phyloP scores from a whole-genome alignment of 2,797 vertebrate genomes.

The Merluccius polli region DNA sequence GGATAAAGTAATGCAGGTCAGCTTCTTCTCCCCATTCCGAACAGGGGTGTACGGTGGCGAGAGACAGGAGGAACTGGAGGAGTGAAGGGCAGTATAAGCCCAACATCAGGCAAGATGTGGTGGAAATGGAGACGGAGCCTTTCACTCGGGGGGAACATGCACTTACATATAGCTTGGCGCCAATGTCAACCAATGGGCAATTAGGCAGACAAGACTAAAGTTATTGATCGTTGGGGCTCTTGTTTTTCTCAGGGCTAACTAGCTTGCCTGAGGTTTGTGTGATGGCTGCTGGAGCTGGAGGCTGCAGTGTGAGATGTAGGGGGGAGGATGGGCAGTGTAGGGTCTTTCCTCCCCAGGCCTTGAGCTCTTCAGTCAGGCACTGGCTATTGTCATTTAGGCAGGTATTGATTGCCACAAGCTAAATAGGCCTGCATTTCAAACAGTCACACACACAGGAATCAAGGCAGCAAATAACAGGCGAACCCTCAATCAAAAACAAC shows the following conservation, averaged over 20 bases:
- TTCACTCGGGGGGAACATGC: constrained; percentile 64
- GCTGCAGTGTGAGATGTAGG: constrained; percentile 30
- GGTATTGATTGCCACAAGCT: constrained; percentile 60
- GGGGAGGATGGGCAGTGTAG: constrained; percentile 48
- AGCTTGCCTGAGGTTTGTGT: constrained; percentile 68
- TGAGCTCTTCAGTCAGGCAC: constrained; percentile 47
- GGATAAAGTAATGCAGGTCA: constrained; percentile 47
- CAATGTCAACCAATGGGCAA: constrained; percentile 83
- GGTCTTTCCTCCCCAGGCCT: constrained; percentile 62
- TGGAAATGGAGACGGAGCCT: constrained; percentile 60
- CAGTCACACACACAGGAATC: constrained; percentile 37
- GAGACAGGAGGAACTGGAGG: constrained; percentile 49
- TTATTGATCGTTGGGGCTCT: constrained; percentile 76
- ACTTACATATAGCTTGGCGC: constrained; percentile 70
- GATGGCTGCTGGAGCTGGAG: constrained; percentile 46
- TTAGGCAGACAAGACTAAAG: constrained; percentile 81
- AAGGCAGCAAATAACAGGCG: constrained; percentile 21
- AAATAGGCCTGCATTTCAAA: constrained; percentile 52
- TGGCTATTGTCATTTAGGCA: constrained; percentile 63
- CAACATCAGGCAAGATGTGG: constrained; percentile 59
- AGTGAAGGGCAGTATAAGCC: constrained; percentile 54
- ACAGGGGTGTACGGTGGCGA: constrained; percentile 57
- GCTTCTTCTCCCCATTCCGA: constrained; percentile 66
- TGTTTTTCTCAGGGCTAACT: constrained; percentile 68
- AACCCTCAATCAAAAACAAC: constrained; percentile 17